Conservation (phyloP, 1,140 invertebrate species). For the Aphis craccivora region DNA sequence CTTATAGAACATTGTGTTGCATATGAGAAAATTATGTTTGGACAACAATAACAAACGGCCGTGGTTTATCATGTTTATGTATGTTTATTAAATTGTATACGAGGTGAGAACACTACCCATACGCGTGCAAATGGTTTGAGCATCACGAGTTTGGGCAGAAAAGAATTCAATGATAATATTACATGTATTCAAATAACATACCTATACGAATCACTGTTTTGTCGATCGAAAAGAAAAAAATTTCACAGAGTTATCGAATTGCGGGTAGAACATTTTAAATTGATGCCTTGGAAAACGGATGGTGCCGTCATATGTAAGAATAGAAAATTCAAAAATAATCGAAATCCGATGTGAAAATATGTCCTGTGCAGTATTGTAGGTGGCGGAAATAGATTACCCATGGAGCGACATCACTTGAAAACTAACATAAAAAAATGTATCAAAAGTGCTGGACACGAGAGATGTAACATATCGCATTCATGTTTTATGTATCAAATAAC, state of each 20-base stretch:
- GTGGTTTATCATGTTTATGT: not conserved
- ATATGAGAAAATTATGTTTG: conserved; percentile 8
- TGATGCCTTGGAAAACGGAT: not conserved
- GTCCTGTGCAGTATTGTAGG: not conserved
- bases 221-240: not conserved
- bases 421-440: not conserved
- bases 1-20: not conserved
- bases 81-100: not conserved
- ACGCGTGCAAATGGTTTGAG: not conserved
- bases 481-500: conserved; percentile 40
- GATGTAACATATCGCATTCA: conserved; percentile 5
- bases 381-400: not conserved
- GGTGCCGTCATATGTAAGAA: not conserved
- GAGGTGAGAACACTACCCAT: not conserved
- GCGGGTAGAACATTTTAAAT: not conserved
- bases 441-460: not conserved
- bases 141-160: not conserved
- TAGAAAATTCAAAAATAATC: conserved; percentile 37
- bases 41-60: not conserved
- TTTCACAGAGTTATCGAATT: not conserved
- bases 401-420: not conserved
- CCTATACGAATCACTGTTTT: not conserved
- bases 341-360: conserved; percentile 1
- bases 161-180: not conserved
- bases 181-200: not conserved